Evolutionary conservation across 2,113 vertebrate species (phyloP).

Genomic region (Brachyhypopomus occidentalis): DNA sequence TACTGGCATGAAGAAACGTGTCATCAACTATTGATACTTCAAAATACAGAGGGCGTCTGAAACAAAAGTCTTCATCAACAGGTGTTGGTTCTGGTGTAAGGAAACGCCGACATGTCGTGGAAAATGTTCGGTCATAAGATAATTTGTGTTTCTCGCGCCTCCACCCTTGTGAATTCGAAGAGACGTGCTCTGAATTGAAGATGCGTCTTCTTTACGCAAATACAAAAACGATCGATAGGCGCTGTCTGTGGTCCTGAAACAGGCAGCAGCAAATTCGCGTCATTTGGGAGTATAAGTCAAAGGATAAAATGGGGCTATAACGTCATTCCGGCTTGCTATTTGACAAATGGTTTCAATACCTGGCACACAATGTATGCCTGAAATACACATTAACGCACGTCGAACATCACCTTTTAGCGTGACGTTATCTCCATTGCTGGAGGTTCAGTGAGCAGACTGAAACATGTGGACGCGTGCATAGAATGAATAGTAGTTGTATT

Average conservation of each 20-base stretch:
- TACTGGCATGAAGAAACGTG: neutral
- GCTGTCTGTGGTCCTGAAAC: constrained; percentile 66
- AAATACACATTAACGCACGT: neutral
- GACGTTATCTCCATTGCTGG: constrained; percentile 58
- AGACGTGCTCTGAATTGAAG: constrained; percentile 45
- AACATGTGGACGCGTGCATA: constrained; percentile 63
- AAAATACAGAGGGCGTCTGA: neutral
- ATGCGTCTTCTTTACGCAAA: neutral
- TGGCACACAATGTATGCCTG: neutral
- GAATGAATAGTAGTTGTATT: constrained; percentile 63
- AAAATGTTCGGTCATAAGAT: constrained; percentile 1
- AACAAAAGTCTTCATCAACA: constrained; percentile 24
- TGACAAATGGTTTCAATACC: neutral
- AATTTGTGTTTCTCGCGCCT: constrained; percentile 6
- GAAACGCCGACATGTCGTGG: neutral
- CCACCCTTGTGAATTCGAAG: constrained; percentile 23
- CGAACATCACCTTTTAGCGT: neutral
- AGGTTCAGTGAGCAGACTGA: constrained; percentile 59
- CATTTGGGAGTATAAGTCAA: neutral
- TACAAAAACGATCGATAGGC: constrained; percentile 3
- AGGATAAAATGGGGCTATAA: neutral
- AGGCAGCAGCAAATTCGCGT: neutral
- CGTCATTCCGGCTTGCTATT: neutral
- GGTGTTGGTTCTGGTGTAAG: neutral
- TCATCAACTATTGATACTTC: neutral